Conservation (phyloP, 1,140 invertebrate genomes). For the Trialeurodes vaporariorum region DNA sequence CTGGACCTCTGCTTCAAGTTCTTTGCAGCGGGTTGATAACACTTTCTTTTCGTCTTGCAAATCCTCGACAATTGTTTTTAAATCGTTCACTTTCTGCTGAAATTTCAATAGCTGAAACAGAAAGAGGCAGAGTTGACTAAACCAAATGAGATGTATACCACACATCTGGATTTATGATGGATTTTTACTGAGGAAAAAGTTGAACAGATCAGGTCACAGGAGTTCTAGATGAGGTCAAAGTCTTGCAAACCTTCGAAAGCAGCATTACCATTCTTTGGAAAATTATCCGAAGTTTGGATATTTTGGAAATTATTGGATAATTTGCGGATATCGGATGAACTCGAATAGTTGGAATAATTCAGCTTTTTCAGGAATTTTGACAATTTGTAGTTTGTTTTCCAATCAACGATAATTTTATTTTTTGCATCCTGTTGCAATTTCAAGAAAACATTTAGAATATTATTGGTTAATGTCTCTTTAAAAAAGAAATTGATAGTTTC, state of each 20-base stretch:
- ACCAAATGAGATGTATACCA: constrained; percentile 4
- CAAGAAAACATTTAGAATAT: too few relatives aligned
- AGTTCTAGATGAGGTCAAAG: not conserved
- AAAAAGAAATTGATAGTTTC: too few relatives aligned
- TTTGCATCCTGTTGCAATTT: too few relatives aligned
- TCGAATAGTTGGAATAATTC: too few relatives aligned
- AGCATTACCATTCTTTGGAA: not conserved
- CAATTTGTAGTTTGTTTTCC: too few relatives aligned
- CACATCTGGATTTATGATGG: too few relatives aligned
- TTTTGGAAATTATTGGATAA: too few relatives aligned
- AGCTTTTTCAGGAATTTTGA: too few relatives aligned
- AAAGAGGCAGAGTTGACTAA: constrained; percentile 2
- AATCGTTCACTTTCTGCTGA: constrained; percentile 70
- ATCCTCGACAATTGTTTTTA: constrained; percentile 64
- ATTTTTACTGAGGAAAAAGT: too few relatives aligned
- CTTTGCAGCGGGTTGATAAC: constrained; percentile 52
- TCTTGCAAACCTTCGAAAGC: not conserved
- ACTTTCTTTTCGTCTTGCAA: constrained; percentile 70
- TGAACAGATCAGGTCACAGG: not conserved
- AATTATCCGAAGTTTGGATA: not conserved
- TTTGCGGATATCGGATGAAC: too few relatives aligned
- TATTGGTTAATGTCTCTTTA: too few relatives aligned
- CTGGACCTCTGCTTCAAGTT: constrained; percentile 57
- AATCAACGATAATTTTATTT: too few relatives aligned
- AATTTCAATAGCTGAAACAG: constrained; percentile 44